Percentiles rank a stretch among this genome's conserved stretches.
These are phyloP conservation scores for Frankliniella intonsa DNA, from an alignment of 2,888 invertebrate genomes.

Conservation along the genomic window DNA sequence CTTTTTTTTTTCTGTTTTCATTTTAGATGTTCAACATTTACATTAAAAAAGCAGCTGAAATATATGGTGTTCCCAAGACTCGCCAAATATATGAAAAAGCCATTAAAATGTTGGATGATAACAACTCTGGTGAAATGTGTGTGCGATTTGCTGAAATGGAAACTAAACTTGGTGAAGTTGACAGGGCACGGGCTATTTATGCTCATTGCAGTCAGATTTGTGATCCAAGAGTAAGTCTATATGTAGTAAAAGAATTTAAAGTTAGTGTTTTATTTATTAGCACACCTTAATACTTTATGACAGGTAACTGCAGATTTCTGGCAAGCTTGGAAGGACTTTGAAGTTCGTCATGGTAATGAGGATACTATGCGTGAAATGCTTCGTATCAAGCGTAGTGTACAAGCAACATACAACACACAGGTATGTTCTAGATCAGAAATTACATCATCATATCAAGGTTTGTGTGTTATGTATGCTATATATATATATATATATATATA, in stretches of 20 bases:
- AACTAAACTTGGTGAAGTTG: conserved; percentile 96
- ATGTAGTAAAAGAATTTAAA: not conserved
- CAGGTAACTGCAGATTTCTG: conserved; percentile 83
- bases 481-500: no score
- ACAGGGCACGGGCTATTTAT: conserved; percentile 94
- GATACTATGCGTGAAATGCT: conserved; percentile 99
- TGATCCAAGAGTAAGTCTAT: conserved; percentile 78
- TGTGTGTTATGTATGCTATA: not conserved
- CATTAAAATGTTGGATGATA: conserved; percentile 87
- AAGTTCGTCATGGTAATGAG: conserved; percentile 97
- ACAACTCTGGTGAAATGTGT: conserved; percentile 92
- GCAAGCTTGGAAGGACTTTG: conserved; percentile 99
- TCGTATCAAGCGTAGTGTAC: conserved; percentile 93
- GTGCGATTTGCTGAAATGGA: conserved; percentile 96
- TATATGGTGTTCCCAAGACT: conserved; percentile 95
- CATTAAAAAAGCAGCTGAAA: conserved; percentile 95
- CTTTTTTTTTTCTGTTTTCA: conserved; percentile 29
- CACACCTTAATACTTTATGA: conserved; percentile 34
- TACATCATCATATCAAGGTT: not conserved
- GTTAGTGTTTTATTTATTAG: conserved; percentile 28
- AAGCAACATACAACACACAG: conserved; percentile 97
- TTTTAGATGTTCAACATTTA: conserved; percentile 92
- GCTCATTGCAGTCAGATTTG: conserved; percentile 98
- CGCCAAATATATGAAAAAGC: conserved; percentile 97
- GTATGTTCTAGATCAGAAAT: conserved; percentile 43